Base-by-base conservation (phyloP, 2,888 invertebrate species). In the Bunonema sp. region DNA sequence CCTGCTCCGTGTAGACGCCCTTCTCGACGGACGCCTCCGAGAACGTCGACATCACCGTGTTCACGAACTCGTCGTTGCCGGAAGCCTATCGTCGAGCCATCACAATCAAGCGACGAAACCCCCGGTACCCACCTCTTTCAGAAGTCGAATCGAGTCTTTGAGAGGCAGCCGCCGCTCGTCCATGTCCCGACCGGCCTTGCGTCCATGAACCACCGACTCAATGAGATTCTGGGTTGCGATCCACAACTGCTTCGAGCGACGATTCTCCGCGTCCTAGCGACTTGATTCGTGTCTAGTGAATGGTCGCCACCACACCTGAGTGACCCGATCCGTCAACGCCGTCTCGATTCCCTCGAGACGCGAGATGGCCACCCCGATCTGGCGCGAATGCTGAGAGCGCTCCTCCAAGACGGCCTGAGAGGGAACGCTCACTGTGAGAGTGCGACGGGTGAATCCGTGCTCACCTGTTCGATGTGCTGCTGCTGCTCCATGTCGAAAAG, bases 1-100 rank as follows among this genome's bases (percentile, higher is more conserved):
- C 79, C 59, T 82, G 81, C 70, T 89, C 87, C 0, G 87, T 83
- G 69, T 79, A 83, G 16, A 91, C 82, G 4, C 91, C 91, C 37
- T 82, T 77, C 20, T 79, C 76, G 12, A 79, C 73, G 0, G 83
- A 84, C 50, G 81, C 80, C 19, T 75, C 70, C 0, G 88, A 83
- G 54, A 93, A 80, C 37, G 81, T 79, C 42, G 78, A 74, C 2
- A 89, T 79, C 32, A 69, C 34, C 0, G 80, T 79, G 31, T 76
- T 73, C 0, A 91, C 85, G 53, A 89, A 76, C 44, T 80, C 79
- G 72, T 89, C 87, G 33, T 69, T 59, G 22, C 59, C 47, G 33
- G 54, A 51, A 33, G 44, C 45, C 10, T 44, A 12, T 32, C 15
- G 32, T n/a, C n/a, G n/a, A n/a, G n/a, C n/a, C n/a, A n/a, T n/a